These are phyloP conservation scores for Acanthiza pusilla DNA, from an alignment of 2,797 vertebrate genomes.

Conservation along the genomic window DNA sequence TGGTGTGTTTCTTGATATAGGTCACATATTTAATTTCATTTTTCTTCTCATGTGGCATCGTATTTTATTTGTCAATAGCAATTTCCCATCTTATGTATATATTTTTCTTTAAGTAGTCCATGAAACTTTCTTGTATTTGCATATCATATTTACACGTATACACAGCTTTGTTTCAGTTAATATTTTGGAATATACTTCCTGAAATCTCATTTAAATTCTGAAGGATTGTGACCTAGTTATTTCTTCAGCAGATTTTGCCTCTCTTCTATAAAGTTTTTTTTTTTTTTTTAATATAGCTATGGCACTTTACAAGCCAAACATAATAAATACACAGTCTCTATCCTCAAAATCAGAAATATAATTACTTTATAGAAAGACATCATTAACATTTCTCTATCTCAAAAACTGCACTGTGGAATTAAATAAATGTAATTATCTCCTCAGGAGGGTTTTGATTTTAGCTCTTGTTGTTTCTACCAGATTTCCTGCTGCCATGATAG, in stretches of 20 bases:
- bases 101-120: neutral
- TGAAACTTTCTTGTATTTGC: neutral
- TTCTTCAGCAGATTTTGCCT: neutral
- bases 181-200: neutral
- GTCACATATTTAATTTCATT: neutral
- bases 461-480: neutral
- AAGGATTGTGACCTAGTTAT: slow-evolving; percentile 35
- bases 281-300: neutral
- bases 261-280: neutral
- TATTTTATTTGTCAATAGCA: neutral
- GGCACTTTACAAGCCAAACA: neutral
- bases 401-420: neutral
- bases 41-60: neutral
- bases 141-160: neutral
- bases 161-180: neutral
- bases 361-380: neutral
- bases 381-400: neutral
- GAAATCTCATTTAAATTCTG: slow-evolving; percentile 41
- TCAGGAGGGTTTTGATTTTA: neutral
- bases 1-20: neutral
- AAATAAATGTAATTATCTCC: neutral
- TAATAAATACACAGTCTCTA: neutral
- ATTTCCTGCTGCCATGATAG: neutral
- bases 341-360: neutral
- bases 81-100: neutral